Conservation (phyloP, 2,113 vertebrate genomes). For the Phainopepla nitens region DNA sequence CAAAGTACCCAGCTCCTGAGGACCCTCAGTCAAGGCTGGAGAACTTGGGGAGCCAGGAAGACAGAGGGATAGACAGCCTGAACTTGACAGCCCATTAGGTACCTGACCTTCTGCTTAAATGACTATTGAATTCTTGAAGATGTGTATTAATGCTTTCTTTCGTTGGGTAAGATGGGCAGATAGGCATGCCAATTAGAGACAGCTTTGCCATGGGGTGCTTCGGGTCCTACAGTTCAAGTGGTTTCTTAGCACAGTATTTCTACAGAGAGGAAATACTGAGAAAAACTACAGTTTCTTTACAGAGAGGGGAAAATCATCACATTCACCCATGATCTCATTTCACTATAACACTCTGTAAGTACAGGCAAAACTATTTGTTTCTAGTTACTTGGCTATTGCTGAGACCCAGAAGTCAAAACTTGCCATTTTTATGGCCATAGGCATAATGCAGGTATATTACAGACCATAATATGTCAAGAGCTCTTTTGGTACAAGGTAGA, state of each 20-base stretch:
- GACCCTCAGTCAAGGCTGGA: constrained; percentile 9
- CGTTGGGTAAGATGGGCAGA: constrained; percentile 20
- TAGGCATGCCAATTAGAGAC: background rate
- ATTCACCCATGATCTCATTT: background rate
- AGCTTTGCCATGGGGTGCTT: background rate
- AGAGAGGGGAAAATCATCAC: accelerated
- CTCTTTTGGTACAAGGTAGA: background rate
- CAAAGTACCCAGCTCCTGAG: background rate
- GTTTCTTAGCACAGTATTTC: background rate
- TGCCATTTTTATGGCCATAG: background rate
- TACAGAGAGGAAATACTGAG: background rate
- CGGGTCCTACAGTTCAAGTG: accelerated
- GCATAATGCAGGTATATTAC: background rate
- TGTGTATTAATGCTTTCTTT: constrained; percentile 24
- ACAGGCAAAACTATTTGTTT: background rate
- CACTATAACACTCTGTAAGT: background rate
- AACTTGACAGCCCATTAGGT: constrained; percentile 48
- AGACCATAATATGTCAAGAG: background rate
- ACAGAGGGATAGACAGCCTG: background rate
- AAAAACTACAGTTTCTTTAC: background rate
- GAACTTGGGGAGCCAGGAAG: background rate
- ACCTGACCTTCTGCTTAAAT: constrained; percentile 48
- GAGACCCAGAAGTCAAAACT: background rate
- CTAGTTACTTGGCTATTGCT: background rate
- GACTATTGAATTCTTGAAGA: constrained; percentile 14